A percentile compares a stretch with the other conserved stretches of the same genome.
Conservation (phyloP, 2,113 vertebrate species). For the Ellobius talpinus region DNA sequence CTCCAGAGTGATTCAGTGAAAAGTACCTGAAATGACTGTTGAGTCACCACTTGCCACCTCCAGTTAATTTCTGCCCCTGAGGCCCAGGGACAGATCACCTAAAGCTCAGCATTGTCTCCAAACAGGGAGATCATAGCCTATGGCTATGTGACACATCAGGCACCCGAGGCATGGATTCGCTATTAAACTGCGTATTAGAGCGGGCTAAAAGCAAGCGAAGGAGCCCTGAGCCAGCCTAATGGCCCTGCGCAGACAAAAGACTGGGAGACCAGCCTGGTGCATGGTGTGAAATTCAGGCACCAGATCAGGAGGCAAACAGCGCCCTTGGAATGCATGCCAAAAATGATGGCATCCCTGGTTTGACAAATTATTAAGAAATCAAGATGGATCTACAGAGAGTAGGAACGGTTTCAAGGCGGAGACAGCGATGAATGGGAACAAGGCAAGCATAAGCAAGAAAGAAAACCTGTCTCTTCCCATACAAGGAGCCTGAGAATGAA, state of each 20-base stretch:
- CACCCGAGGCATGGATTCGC: neutral
- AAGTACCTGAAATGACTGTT: neutral
- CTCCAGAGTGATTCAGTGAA: neutral
- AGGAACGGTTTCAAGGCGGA: neutral
- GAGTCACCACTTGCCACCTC: neutral
- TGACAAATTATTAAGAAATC: conserved; percentile 57
- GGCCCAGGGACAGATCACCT: neutral
- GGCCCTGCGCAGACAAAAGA: conserved; percentile 8
- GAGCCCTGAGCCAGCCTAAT: neutral
- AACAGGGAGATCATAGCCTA: conserved; percentile 27
- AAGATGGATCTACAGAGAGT: conserved; percentile 21
- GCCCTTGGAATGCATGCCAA: conserved; percentile 40
- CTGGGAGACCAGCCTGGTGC: conserved; percentile 27
- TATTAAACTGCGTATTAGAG: conserved; percentile 53
- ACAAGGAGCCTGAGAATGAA: neutral
- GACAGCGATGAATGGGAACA: neutral
- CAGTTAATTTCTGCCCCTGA: neutral
- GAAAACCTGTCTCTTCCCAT: neutral
- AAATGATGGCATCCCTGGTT: neutral
- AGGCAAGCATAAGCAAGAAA: neutral
- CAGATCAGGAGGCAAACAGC: conserved; percentile 24
- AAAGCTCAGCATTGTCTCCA: neutral
- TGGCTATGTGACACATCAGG: neutral
- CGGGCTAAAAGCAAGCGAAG: neutral
- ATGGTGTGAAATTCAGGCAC: neutral